Conservation (phyloP, 1,140 invertebrate genomes). For the Ceratina calcarata region DNA sequence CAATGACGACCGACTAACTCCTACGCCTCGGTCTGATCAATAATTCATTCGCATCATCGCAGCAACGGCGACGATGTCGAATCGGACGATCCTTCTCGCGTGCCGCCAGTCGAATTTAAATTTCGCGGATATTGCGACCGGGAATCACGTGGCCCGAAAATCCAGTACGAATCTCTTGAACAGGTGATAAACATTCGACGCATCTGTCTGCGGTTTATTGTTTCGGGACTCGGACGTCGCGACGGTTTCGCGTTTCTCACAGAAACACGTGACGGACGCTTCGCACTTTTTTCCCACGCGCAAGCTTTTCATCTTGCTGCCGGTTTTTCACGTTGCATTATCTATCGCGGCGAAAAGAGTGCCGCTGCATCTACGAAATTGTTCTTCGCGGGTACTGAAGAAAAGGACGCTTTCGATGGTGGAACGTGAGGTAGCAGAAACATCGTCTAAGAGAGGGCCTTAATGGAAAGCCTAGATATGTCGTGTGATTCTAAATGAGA, state of each 20-base stretch:
- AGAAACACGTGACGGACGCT: background rate
- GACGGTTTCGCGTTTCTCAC: background rate
- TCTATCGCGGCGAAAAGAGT: conserved; percentile 7
- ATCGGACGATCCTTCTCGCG: background rate
- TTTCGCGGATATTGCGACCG: background rate
- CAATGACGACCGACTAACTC: conserved; percentile 28
- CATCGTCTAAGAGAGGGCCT: background rate
- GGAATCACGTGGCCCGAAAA: background rate
- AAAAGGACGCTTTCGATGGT: background rate
- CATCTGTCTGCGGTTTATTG: conserved; percentile 10
- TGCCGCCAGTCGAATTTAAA: conserved; percentile 2
- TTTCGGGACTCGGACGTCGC: background rate
- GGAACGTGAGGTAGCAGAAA: conserved; percentile 6
- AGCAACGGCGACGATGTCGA: conserved; percentile 5
- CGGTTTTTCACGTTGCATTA: conserved; percentile 18
- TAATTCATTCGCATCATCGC: conserved; percentile 47
- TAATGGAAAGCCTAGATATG: conserved; percentile 39
- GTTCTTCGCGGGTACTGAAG: background rate
- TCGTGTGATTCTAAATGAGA: conserved; percentile 28
- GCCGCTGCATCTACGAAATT: conserved; percentile 20
- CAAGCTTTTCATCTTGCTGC: conserved; percentile 18
- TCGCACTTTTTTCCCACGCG: background rate
- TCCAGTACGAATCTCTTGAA: background rate
- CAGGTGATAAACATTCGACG: background rate
- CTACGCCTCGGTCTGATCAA: conserved; percentile 19